These are phyloP conservation scores for Struthio camelus DNA, from an alignment of 2,113 vertebrate species.

Conservation along the genomic window DNA sequence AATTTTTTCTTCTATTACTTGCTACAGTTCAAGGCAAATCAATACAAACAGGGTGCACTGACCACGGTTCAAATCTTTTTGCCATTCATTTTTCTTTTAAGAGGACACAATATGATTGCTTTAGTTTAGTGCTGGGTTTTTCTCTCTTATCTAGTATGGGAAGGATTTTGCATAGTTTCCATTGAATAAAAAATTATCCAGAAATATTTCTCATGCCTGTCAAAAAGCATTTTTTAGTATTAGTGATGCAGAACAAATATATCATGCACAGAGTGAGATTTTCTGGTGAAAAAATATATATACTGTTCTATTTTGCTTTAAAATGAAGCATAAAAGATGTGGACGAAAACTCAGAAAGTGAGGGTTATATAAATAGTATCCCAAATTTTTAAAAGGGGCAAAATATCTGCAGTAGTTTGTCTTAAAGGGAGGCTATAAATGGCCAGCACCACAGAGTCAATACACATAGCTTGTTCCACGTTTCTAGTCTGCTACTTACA, in stretches of 20 bases:
- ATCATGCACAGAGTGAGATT: background rate
- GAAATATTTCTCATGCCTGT: background rate
- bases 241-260: background rate
- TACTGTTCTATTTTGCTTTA: background rate
- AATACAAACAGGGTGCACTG: background rate
- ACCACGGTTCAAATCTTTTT: background rate
- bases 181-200: background rate
- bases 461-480: background rate
- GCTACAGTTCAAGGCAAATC: background rate
- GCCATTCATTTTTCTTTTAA: constrained; percentile 25
- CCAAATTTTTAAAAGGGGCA: background rate
- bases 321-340: background rate
- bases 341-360: background rate
- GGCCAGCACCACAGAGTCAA: background rate
- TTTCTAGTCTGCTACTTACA: background rate
- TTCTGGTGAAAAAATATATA: background rate
- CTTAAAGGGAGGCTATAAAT: background rate
- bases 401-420: background rate
- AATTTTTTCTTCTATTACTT: constrained; percentile 10
- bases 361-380: background rate
- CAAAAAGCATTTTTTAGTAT: background rate
- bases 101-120: background rate
- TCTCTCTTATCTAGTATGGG: background rate
- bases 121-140: background rate
- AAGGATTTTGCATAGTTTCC: background rate